phyloP scores from a whole-genome alignment of 2,113 vertebrate species.

The Poeciliopsis retropinna region DNA sequence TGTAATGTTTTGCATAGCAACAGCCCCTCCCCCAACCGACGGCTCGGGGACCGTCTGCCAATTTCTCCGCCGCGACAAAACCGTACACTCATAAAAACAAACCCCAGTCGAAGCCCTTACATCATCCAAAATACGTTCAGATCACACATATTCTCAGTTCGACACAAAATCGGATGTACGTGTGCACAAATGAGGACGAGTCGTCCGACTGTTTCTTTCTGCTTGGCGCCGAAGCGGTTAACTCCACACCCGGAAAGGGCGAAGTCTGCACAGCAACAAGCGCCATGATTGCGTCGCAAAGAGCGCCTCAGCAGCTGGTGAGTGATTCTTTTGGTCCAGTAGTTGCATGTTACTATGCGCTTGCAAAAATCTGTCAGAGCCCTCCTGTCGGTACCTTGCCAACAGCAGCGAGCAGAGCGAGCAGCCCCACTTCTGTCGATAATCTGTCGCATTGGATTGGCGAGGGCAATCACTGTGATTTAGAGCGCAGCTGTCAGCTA shows the following conservation, averaged over 20 bases:
- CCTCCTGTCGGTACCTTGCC: conserved; percentile 59
- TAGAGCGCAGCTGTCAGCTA: conserved; percentile 24
- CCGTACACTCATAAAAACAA: conserved; percentile 31
- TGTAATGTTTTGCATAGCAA: conserved; percentile 85
- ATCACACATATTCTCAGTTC: rapidly evolving
- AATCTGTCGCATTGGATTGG: conserved; percentile 46
- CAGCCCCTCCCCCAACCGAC: conserved; percentile 70
- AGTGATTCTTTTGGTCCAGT: conserved; percentile 79
- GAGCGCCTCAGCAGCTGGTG: conserved; percentile 78
- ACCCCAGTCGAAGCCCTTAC: background rate
- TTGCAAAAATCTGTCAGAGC: conserved; percentile 77
- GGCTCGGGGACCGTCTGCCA: conserved; percentile 67
- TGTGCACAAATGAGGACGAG: background rate
- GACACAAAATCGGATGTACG: rapidly evolving
- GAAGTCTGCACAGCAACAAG: conserved; percentile 87
- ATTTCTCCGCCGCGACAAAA: conserved; percentile 37
- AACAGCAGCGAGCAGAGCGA: conserved; percentile 55
- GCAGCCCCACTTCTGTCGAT: conserved; percentile 33
- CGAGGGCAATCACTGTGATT: conserved; percentile 23
- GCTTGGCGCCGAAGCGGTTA: conserved; percentile 70
- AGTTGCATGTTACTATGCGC: conserved; percentile 80
- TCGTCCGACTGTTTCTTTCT: rapidly evolving
- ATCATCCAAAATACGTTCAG: rapidly evolving
- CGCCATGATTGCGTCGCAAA: conserved; percentile 80
- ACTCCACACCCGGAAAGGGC: conserved; percentile 70